Base-by-base conservation (phyloP, 2,888 invertebrate genomes). In the Endomychus coccineus region DNA sequence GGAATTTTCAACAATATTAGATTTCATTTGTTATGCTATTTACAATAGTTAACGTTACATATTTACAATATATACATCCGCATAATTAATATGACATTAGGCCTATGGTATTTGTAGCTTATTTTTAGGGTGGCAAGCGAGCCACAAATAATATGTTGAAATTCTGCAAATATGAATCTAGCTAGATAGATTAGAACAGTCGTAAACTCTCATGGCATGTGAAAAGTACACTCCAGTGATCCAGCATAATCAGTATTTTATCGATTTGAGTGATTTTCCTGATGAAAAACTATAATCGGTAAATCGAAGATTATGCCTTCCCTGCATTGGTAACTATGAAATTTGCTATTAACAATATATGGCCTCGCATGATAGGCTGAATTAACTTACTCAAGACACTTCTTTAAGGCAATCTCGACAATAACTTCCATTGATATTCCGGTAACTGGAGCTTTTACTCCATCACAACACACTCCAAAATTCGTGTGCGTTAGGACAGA, bases 41-140 rank as follows among this genome's bases (percentile, higher is more conserved):
- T 46, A 42, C 43, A 42, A 50, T 50, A 48, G 54, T 58, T 50
- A 55, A 56, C 54, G 55, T 55, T 56, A 56, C 56, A 55, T 51
- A 36, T 51, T 48, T 48, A 48, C 41, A 51, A 51, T 52, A 32
- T 49, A 54, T 50, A 54, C 34, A 45, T 45, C 46, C 50, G 46
- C 46, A 49, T 42, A 45, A 39, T 44, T 43, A 33, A 39, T 40
- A 45, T 44, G 28, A 43, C 42, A 38, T 38, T 52, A 52, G 52
- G 64, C 66, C 64, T 63, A 59, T 57, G 57, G 57, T 57, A 61
- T 64, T 64, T 64, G 63, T 61, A 55, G 58, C 58, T 59, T 58
- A 50, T 56, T 56, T 61, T 61, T 56, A 50, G 42, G 42, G 58
- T 58, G 55, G 57, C 47, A 51, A 56, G 55, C 56, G 50, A 29